Conservation (phyloP, 2,888 invertebrate species). For the Linnaemya vulpina region DNA sequence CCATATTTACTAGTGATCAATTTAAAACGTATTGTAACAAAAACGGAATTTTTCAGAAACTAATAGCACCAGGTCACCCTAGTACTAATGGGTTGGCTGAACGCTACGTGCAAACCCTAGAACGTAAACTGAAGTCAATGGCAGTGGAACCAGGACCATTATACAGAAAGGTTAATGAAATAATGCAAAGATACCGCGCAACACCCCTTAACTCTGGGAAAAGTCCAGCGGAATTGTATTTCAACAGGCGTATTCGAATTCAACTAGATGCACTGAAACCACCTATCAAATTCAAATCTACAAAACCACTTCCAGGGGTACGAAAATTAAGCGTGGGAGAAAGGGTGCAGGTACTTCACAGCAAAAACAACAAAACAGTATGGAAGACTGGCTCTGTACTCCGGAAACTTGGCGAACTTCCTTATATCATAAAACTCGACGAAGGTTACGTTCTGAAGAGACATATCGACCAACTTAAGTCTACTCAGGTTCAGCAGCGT, state of each 20-base stretch:
- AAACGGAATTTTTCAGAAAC: constrained; percentile 25
- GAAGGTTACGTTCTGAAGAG: constrained; percentile 50
- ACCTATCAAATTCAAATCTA: neutral
- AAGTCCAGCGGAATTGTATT: constrained; percentile 59
- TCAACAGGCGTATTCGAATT: constrained; percentile 50
- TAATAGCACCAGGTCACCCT: constrained; percentile 45
- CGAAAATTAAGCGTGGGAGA: constrained; percentile 54
- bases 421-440: constrained; percentile 44
- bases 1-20: constrained; percentile 42
- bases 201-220: constrained; percentile 54
- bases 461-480: constrained; percentile 44
- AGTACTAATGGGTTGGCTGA: constrained; percentile 13
- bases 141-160: neutral
- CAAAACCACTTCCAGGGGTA: constrained; percentile 8
- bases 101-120: no score
- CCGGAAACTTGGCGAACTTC: constrained; percentile 18
- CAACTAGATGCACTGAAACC: neutral
- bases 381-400: constrained; percentile 74
- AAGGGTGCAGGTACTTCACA: constrained; percentile 46
- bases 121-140: neutral
- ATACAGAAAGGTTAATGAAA: constrained; percentile 17
- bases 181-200: constrained; percentile 49
- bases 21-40: neutral
- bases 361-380: constrained; percentile 40
- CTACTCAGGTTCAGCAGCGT: neutral